These are phyloP conservation scores for Troilus luridus DNA, from an alignment of 2,888 invertebrate species.

Conservation along the genomic window DNA sequence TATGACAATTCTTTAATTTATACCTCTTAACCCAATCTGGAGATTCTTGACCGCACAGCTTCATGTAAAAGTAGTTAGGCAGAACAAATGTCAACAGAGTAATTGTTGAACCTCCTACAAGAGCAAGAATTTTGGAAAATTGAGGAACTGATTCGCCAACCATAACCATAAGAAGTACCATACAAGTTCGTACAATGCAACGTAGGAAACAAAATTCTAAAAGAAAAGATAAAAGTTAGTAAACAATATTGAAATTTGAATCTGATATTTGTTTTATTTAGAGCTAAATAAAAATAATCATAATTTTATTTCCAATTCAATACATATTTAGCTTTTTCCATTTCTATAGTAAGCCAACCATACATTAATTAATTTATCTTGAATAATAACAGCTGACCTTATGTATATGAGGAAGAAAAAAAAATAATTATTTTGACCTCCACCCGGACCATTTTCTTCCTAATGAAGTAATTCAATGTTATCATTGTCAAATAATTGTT, in stretches of 20 bases:
- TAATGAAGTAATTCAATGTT: no score
- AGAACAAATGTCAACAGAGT: constrained; percentile 79
- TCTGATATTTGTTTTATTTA: background rate
- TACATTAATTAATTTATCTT: no score
- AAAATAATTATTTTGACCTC: no score
- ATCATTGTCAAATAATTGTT: no score
- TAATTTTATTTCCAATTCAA: background rate
- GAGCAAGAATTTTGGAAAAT: constrained; percentile 78
- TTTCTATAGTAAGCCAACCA: no score
- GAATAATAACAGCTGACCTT: no score
- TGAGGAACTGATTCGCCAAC: constrained; percentile 79
- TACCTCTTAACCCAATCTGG: constrained; percentile 71
- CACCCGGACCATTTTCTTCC: no score
- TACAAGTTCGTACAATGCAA: constrained; percentile 73
- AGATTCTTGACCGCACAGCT: constrained; percentile 72
- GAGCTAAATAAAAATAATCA: background rate
- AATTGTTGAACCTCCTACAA: constrained; percentile 80
- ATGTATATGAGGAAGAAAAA: no score
- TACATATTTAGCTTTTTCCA: no score
- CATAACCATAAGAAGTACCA: constrained; percentile 75
- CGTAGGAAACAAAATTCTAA: constrained; percentile 77
- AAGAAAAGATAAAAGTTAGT: constrained; percentile 60
- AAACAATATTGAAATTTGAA: background rate
- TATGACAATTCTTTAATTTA: constrained; percentile 23
- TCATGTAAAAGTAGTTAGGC: constrained; percentile 79